Evolutionary conservation across 2,888 invertebrate species (phyloP).

Genomic region (Pomacea canaliculata): DNA sequence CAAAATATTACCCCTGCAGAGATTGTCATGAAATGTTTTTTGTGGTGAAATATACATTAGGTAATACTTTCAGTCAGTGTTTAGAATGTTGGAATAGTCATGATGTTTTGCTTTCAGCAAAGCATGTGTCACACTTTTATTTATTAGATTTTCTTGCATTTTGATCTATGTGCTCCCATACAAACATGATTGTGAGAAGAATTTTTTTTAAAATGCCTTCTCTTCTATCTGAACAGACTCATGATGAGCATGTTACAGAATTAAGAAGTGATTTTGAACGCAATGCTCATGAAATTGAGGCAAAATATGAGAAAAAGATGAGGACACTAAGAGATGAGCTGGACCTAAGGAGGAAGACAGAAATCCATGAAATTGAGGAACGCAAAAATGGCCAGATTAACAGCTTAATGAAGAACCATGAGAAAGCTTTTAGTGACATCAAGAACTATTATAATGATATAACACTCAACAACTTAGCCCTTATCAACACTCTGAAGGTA

Average conservation of each 20-base stretch:
- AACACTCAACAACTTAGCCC: constrained; percentile 89
- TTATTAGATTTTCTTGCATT: no score
- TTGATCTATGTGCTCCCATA: no score
- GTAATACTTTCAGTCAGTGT: no score
- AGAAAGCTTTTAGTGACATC: constrained; percentile 87
- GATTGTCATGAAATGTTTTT: no score
- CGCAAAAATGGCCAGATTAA: constrained; percentile 89
- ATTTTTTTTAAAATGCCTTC: no score
- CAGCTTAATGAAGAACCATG: constrained; percentile 84
- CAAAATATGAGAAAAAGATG: constrained; percentile 82
- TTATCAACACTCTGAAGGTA: constrained; percentile 89
- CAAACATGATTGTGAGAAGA: no score
- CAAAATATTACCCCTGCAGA: not conserved
- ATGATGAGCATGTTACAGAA: constrained; percentile 74
- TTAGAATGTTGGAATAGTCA: no score
- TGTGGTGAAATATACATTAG: no score
- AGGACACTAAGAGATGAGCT: constrained; percentile 82
- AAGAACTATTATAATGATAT: constrained; percentile 97
- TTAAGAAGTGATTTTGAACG: constrained; percentile 77
- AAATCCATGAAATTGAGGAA: constrained; percentile 84
- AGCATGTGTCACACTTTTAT: no score
- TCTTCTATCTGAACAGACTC: constrained; percentile 62
- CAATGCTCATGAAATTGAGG: constrained; percentile 79
- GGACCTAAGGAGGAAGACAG: constrained; percentile 72
- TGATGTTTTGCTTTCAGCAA: no score